Percentiles rank a stretch among this genome's conserved stretches.
phyloP scores from a whole-genome alignment of 2,113 vertebrate species.

The Anhinga rufa region DNA sequence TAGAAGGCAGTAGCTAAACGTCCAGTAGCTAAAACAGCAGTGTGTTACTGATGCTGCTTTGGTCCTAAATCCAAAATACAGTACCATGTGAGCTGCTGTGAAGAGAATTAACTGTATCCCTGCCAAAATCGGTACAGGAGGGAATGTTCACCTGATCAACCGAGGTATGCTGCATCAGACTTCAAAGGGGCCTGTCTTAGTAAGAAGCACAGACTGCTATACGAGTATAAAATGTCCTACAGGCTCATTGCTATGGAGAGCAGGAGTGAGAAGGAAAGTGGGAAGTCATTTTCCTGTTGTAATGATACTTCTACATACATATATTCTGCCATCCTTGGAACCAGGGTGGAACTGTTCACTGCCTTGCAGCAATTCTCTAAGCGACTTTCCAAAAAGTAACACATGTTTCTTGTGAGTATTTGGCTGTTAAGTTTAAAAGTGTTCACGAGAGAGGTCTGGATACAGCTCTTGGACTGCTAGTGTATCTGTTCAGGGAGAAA shows the following conservation, averaged over 20 bases:
- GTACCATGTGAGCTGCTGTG: background rate
- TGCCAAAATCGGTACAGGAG: background rate
- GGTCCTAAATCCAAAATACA: background rate
- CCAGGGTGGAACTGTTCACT: background rate
- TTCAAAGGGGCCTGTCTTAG: background rate
- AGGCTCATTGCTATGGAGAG: background rate
- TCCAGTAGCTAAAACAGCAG: background rate
- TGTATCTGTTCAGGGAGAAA: background rate
- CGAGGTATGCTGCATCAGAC: background rate
- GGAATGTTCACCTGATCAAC: background rate
- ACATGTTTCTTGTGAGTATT: background rate
- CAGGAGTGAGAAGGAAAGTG: background rate
- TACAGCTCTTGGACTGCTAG: background rate
- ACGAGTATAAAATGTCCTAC: background rate
- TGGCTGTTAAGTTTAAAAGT: background rate
- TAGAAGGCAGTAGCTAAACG: too few relatives aligned
- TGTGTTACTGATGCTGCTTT: background rate
- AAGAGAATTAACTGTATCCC: background rate
- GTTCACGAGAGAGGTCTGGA: background rate
- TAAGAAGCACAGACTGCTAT: background rate
- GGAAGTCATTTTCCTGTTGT: background rate
- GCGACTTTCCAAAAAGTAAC: background rate
- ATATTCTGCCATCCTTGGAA: background rate
- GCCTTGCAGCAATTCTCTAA: background rate
- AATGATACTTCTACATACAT: background rate